These are phyloP conservation scores for Drosophila asahinai DNA, from an alignment of 1,140 invertebrate genomes.

Conservation along the genomic window DNA sequence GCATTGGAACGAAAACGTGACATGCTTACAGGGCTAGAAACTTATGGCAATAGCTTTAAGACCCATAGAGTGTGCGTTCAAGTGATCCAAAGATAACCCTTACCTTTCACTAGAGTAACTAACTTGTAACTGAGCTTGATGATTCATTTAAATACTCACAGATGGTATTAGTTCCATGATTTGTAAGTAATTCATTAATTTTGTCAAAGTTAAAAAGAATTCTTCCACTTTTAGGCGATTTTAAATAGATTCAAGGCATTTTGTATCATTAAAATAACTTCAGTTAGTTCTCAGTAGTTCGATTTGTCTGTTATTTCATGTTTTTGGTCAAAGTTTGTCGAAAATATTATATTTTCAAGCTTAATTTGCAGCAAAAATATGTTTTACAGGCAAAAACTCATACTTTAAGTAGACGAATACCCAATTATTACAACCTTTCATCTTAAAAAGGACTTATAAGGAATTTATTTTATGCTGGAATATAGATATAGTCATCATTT, in stretches of 20 bases:
- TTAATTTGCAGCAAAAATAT: background rate
- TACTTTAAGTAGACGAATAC: background rate
- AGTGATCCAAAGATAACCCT: slow-evolving; percentile 1
- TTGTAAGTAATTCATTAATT: background rate
- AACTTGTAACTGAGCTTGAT: background rate
- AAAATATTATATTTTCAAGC: background rate
- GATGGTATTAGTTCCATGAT: background rate
- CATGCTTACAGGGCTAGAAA: slow-evolving; percentile 11
- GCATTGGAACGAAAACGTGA: slow-evolving; percentile 67
- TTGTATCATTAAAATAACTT: background rate
- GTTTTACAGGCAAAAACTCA: background rate
- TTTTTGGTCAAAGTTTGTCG: background rate
- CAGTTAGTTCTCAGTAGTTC: background rate
- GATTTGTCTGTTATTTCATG: background rate
- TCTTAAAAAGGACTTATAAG: accelerated
- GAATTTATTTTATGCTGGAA: background rate
- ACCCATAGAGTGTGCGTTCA: background rate
- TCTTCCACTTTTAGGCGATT: too few species aligned
- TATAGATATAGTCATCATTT: too few species aligned
- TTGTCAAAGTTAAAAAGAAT: background rate
- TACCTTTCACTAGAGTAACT: background rate
- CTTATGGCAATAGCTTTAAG: background rate
- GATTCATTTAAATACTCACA: background rate
- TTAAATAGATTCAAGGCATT: background rate
- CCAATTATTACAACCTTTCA: background rate